Conservation (phyloP, 2,888 invertebrate species). For the Sinodicranocentrus sp. region DNA sequence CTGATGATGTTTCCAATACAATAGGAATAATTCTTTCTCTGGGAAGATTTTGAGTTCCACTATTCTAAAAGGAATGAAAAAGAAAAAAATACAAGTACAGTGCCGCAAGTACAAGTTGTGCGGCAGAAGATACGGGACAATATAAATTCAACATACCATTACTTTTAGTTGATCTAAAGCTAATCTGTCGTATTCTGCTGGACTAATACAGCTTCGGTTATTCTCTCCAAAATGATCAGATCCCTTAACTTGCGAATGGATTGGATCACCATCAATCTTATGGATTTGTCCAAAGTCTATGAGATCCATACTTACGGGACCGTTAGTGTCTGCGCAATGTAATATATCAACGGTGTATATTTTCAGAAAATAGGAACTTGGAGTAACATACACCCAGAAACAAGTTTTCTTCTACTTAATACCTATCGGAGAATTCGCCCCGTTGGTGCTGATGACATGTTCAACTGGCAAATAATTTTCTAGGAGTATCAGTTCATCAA, state of each 20-base stretch:
- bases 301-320: slow-evolving; percentile 63
- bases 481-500: slow-evolving; percentile 68
- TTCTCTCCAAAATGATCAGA: too few species aligned
- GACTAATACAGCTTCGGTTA: too few species aligned
- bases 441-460: slow-evolving; percentile 20
- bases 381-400: neutral
- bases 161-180: neutral
- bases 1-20: slow-evolving; percentile 30
- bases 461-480: slow-evolving; percentile 67
- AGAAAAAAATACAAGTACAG: too few species aligned
- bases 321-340: slow-evolving; percentile 1
- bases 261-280: neutral
- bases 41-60: too few species aligned
- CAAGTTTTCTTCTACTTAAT: neutral
- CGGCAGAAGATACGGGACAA: too few species aligned
- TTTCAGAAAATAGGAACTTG: neutral
- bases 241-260: too few species aligned
- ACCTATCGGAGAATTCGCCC: slow-evolving; percentile 37
- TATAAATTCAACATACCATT: slow-evolving; percentile 3
- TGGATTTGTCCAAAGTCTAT: slow-evolving; percentile 55
- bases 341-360: neutral
- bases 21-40: slow-evolving; percentile 59
- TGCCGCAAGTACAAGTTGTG: too few species aligned
- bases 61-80: too few species aligned
- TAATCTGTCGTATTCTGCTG: neutral